Evolutionary conservation across 2,888 invertebrate genomes (phyloP).

Genomic region (Drosophila colorata): DNA sequence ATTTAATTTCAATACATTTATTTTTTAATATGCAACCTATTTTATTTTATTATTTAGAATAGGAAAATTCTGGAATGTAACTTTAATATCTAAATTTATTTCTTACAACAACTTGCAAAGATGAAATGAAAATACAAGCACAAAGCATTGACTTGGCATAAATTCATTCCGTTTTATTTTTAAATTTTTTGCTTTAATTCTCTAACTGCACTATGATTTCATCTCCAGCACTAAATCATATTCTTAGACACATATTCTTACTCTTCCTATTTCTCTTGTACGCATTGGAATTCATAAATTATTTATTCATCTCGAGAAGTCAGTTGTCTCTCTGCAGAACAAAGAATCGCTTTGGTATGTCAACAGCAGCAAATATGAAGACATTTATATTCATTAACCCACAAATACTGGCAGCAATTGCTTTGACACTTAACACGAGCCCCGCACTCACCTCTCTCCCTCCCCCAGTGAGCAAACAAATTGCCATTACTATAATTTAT

Average conservation of each 20-base stretch:
- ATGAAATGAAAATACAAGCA: not conserved
- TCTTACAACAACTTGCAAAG: no score
- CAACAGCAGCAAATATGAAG: slow-evolving; percentile 29
- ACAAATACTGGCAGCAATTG: slow-evolving; percentile 47
- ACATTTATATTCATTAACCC: slow-evolving; percentile 72
- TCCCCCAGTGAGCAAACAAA: slow-evolving; percentile 27
- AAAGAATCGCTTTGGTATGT: slow-evolving; percentile 8
- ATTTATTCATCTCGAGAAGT: slow-evolving; percentile 10
- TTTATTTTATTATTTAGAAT: no score
- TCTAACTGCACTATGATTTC: not conserved
- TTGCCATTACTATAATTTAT: slow-evolving; percentile 77
- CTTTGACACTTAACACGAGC: slow-evolving; percentile 48
- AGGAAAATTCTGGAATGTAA: no score
- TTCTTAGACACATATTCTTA: not conserved
- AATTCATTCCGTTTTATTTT: not conserved
- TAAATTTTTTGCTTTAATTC: not conserved
- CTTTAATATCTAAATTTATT: no score
- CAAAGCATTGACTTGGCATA: no score
- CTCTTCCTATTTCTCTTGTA: not conserved
- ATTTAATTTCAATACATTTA: no score
- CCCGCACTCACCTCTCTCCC: slow-evolving; percentile 11
- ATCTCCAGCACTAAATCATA: not conserved
- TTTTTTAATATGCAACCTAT: no score
- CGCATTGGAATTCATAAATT: slow-evolving; percentile 22
- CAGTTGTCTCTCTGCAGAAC: not conserved